phyloP scores from a whole-genome alignment of 2,797 vertebrate genomes.

The Vireo griseus region DNA sequence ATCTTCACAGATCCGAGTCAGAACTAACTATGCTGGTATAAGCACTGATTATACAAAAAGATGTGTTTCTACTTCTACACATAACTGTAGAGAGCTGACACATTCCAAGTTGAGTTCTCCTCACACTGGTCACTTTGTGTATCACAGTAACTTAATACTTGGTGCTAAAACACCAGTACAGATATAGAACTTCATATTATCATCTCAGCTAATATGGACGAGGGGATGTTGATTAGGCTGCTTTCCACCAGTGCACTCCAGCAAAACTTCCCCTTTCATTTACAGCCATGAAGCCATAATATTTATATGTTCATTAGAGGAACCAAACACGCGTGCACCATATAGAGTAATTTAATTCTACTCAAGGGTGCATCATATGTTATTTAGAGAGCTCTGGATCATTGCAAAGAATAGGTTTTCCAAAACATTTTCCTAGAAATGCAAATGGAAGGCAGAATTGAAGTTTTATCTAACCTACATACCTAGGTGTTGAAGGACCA shows the following conservation, averaged over 20 bases:
- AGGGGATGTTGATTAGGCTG: background rate
- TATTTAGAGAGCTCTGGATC: background rate
- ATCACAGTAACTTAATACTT: constrained; percentile 7
- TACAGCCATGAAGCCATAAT: background rate
- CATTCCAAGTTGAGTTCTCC: background rate
- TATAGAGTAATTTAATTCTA: background rate
- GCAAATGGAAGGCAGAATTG: background rate
- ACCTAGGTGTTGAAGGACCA: background rate
- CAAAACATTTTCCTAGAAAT: background rate
- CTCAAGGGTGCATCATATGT: background rate
- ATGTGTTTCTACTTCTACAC: background rate
- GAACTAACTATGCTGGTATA: background rate
- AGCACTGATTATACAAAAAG: background rate
- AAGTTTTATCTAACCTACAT: background rate
- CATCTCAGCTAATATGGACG: background rate
- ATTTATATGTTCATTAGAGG: background rate
- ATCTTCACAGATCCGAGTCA: background rate
- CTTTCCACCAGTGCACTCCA: background rate
- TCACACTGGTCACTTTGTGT: background rate
- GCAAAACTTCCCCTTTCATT: background rate
- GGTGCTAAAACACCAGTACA: background rate
- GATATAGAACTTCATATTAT: background rate
- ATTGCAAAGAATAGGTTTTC: background rate
- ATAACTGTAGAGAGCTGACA: background rate
- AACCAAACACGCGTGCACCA: background rate